A percentile compares a stretch with the other conserved stretches of the same genome.
These are phyloP conservation scores for Drosophila bocqueti DNA, from an alignment of 1,140 invertebrate genomes.

Conservation along the genomic window DNA sequence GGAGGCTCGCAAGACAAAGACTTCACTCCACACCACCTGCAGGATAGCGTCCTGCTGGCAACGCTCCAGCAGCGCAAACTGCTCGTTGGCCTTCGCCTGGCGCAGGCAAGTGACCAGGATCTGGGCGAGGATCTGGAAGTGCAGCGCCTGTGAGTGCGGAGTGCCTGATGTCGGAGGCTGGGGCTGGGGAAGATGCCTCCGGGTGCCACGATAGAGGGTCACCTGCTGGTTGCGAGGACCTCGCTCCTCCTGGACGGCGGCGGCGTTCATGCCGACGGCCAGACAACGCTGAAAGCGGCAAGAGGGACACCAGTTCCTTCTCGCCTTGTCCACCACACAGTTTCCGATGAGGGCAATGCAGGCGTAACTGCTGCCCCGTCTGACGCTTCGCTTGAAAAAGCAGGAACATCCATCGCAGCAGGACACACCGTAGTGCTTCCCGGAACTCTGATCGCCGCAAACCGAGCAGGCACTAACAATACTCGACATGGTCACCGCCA, in stretches of 20 bases:
- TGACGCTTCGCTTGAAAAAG: slow-evolving; percentile 93
- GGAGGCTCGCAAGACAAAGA: slow-evolving; percentile 87
- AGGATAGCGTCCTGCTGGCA: slow-evolving; percentile 87
- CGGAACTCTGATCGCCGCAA: slow-evolving; percentile 94
- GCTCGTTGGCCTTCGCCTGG: slow-evolving; percentile 86
- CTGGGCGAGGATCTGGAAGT: slow-evolving; percentile 86
- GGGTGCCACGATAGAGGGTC: slow-evolving; percentile 8
- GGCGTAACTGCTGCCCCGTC: slow-evolving; percentile 89
- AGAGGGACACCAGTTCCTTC: slow-evolving; percentile 95
- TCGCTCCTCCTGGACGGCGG: slow-evolving; percentile 93
- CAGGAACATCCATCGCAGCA: slow-evolving; percentile 96
- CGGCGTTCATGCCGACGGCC: slow-evolving; percentile 91
- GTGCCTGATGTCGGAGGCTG: neutral
- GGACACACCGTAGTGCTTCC: slow-evolving; percentile 94
- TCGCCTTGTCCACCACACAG: slow-evolving; percentile 92
- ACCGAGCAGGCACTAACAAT: slow-evolving; percentile 87
- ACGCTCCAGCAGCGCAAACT: slow-evolving; percentile 85
- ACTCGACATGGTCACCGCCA: slow-evolving; percentile 47
- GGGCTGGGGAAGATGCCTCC: neutral
- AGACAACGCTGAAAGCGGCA: slow-evolving; percentile 93
- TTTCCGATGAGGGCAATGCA: slow-evolving; percentile 92
- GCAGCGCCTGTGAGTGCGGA: slow-evolving; percentile 60
- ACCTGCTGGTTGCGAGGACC: slow-evolving; percentile 87
- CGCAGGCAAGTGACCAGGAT: slow-evolving; percentile 87
- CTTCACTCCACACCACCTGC: slow-evolving; percentile 86